Evolutionary conservation across 2,113 vertebrate species (phyloP).

Genomic region (Cettia cetti): DNA sequence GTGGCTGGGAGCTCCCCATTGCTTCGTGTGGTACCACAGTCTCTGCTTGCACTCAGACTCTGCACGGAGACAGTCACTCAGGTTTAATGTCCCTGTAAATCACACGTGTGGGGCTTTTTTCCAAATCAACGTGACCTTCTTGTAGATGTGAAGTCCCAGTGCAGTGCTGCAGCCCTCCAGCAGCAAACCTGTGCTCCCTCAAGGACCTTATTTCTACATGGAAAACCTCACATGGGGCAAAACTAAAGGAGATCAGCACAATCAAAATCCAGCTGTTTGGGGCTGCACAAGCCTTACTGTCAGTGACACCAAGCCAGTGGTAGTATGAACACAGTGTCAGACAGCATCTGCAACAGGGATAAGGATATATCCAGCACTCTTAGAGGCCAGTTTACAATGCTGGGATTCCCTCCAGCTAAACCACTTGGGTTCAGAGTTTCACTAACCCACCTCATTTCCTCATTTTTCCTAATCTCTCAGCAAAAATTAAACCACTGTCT

Average conservation of each 20-base stretch:
- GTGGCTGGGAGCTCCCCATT: accelerated
- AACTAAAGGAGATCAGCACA: background rate
- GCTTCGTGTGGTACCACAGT: background rate
- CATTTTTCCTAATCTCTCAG: background rate
- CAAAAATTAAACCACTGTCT: background rate
- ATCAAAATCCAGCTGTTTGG: background rate
- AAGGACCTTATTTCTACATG: background rate
- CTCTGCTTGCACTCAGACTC: background rate
- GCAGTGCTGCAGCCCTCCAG: background rate
- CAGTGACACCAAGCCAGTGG: background rate
- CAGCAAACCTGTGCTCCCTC: background rate
- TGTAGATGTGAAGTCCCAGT: background rate
- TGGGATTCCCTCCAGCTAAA: conserved; percentile 18
- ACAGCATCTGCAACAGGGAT: background rate
- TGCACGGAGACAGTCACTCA: background rate
- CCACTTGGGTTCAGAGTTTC: background rate
- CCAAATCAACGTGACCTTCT: accelerated
- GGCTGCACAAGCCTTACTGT: background rate
- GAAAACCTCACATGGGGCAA: background rate
- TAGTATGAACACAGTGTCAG: background rate
- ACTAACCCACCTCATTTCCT: conserved; percentile 2
- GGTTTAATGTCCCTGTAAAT: background rate
- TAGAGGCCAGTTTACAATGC: background rate
- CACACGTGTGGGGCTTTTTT: accelerated
- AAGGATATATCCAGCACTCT: background rate